Evolutionary conservation across 1,140 invertebrate species (phyloP).

Genomic region (Neelides sp.): DNA sequence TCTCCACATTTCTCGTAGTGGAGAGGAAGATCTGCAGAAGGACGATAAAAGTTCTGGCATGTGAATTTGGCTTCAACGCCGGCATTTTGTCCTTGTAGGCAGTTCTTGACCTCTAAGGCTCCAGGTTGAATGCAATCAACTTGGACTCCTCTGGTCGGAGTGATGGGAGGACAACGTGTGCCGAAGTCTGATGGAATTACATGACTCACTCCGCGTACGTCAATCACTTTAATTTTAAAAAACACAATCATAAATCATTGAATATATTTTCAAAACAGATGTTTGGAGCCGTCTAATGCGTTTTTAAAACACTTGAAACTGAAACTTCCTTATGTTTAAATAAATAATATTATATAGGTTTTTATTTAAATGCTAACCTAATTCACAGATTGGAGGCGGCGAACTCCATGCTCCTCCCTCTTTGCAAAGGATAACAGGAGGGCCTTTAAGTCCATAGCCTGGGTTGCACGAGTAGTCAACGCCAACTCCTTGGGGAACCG

Average conservation of each 20-base stretch:
- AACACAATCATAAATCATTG: neutral
- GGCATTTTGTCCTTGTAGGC: constrained; percentile 13
- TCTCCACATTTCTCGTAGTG: constrained; percentile 28
- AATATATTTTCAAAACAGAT: neutral
- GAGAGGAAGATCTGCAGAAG: constrained; percentile 23
- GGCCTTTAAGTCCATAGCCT: constrained; percentile 20
- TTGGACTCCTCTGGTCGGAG: constrained; percentile 14
- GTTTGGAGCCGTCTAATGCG: too few relatives aligned
- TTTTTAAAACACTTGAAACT: too few relatives aligned
- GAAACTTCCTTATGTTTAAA: too few relatives aligned
- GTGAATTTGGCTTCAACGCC: constrained; percentile 24
- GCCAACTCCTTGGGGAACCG: constrained; percentile 11
- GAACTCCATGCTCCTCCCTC: constrained; percentile 16
- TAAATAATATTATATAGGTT: too few relatives aligned
- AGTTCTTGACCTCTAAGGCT: constrained; percentile 21
- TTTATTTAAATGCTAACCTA: constrained; percentile 13
- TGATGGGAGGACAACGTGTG: constrained; percentile 14
- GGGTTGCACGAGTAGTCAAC: constrained; percentile 16
- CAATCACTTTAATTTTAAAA: constrained; percentile 17
- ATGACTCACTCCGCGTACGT: constrained; percentile 21
- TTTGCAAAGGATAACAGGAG: constrained; percentile 15
- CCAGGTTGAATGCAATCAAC: constrained; percentile 27
- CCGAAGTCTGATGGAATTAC: constrained; percentile 23
- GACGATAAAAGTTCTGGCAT: constrained; percentile 21
- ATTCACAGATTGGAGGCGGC: constrained; percentile 23